Conservation (phyloP, 2,797 vertebrate species). For the Serranus cabrilla region DNA sequence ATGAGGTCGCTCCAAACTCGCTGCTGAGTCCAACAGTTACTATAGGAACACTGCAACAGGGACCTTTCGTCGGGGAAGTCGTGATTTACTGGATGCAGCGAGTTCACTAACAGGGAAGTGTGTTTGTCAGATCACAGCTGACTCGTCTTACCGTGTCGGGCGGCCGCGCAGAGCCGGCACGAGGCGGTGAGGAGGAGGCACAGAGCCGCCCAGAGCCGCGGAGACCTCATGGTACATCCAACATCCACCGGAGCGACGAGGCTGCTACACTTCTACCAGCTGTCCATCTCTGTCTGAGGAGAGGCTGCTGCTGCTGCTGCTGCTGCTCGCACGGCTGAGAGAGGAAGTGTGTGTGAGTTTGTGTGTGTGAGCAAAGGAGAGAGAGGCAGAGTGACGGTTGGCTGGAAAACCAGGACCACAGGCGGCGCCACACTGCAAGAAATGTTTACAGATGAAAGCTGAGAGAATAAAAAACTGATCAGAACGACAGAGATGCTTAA, state of each 20-base stretch:
- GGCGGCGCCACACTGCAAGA: constrained; percentile 47
- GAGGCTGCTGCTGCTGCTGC: constrained; percentile 45
- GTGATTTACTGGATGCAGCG: constrained; percentile 47
- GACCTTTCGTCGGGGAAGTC: constrained; percentile 14
- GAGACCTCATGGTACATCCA: constrained; percentile 80
- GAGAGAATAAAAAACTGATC: background rate
- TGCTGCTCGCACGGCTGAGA: constrained; percentile 30
- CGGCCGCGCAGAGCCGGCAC: constrained; percentile 78
- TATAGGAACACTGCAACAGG: background rate
- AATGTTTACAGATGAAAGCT: background rate
- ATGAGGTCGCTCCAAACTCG: background rate
- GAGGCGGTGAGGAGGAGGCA: constrained; percentile 83
- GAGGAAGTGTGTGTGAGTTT: background rate
- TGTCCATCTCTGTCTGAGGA: constrained; percentile 66
- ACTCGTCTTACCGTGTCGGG: constrained; percentile 82
- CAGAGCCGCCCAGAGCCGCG: constrained; percentile 78
- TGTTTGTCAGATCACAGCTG: background rate
- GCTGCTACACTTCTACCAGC: constrained; percentile 56
- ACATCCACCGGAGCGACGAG: constrained; percentile 43
- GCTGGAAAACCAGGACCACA: constrained; percentile 32
- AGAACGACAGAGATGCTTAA: too few species aligned
- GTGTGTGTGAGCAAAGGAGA: background rate
- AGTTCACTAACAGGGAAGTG: constrained; percentile 21
- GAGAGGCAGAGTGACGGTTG: constrained; percentile 6
- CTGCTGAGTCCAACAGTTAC: background rate